Evolutionary conservation across 2,797 vertebrate genomes (phyloP), one percentile per base, ranked within the genome.

Genomic region (Acanthopagrus latus): DNA sequence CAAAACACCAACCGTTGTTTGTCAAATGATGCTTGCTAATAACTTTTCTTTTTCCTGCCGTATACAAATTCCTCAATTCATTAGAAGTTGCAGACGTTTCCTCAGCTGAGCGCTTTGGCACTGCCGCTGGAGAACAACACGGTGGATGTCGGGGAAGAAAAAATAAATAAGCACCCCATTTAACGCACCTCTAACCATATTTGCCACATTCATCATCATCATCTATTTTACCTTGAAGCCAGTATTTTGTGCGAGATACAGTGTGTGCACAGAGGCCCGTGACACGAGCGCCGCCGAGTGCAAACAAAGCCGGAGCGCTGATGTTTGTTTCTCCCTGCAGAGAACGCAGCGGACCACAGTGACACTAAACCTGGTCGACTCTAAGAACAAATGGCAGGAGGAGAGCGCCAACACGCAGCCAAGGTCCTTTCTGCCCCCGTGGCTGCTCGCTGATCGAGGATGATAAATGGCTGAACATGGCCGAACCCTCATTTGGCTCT

Each of bases 381-480:
- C 82, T 80, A 77, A 87, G 87, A 91, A 91, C 84, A 94, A 94
- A 93, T 88, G 89, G 91, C 84, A 82, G 83, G 72, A 77, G 76
- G 73, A 70, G 84, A 75, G 76, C 2, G 41, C 14, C 14, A 41
- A 76, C 71, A 71, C 18, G 18, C 84, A 77, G 87, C 90, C 93
- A 94, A 93, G 94, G 93, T 95, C 93, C 84, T 93, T 88, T 83
- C 82, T 87, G 90, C 92, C 89, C 88, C 91, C 52, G 79, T 86
- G 89, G 91, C 87, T 84, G 89, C 87, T 85, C 80, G 8, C 88
- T 81, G 91, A 91, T 90, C 59, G 58, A 25, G 23, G 85, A 92
- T 95, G 94, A 95, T 94, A 84, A 93, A 95, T 93, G 88, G 80
- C 83, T 69, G 80, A 87, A 93, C 94, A 93, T 76, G 84, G 85